Conservation (phyloP, 1,140 invertebrate species). For the Akabosia matsudoensis region DNA sequence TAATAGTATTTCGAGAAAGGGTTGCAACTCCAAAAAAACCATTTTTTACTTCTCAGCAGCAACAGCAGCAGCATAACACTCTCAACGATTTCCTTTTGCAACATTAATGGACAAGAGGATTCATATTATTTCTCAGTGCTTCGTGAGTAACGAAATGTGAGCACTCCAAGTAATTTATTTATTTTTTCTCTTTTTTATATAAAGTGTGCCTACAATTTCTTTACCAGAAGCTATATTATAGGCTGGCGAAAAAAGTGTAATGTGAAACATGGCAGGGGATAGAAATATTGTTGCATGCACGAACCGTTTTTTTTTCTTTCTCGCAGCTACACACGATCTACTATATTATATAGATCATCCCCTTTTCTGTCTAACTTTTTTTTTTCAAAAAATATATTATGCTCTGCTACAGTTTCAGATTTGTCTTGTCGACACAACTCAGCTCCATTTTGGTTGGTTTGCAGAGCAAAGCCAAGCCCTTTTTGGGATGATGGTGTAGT, state of each 20-base stretch:
- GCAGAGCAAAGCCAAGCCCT: background rate
- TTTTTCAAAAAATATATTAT: background rate
- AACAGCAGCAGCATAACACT: too few species aligned
- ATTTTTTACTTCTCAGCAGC: too few species aligned
- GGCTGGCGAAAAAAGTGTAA: constrained; percentile 8
- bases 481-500: constrained; percentile 7
- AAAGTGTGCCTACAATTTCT: too few species aligned
- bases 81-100: background rate
- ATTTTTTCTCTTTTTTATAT: constrained; percentile 10
- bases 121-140: background rate
- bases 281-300: too few species aligned
- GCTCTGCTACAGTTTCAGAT: constrained; percentile 1
- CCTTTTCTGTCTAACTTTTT: background rate
- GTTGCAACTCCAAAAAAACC: too few species aligned
- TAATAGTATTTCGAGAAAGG: background rate
- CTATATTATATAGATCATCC: constrained; percentile 13
- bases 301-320: background rate
- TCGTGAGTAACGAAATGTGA: constrained; percentile 22
- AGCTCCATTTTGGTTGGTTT: constrained; percentile 16
- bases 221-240: too few species aligned
- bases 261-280: background rate
- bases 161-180: too few species aligned
- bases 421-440: too few species aligned
- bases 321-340: background rate
- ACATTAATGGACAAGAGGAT: background rate